A percentile compares a stretch with the other conserved stretches of the same genome.
Evolutionary conservation across 1,140 invertebrate species (phyloP).

Genomic region (Laodelphax striatellus): DNA sequence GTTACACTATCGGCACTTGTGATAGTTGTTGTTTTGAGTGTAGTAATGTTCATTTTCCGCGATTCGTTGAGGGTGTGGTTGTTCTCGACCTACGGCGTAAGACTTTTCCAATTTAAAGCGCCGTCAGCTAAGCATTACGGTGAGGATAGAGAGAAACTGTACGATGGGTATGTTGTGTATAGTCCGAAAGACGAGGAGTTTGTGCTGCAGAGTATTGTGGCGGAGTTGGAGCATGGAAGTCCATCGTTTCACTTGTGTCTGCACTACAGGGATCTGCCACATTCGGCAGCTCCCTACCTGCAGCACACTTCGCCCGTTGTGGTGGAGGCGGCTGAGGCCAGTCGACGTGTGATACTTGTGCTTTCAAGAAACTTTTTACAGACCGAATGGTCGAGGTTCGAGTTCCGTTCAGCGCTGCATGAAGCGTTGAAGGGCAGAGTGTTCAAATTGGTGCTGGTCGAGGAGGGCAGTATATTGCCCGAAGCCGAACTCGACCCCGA

Average conservation of each 20-base stretch:
- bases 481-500: constrained; percentile 79
- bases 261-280: constrained; percentile 68
- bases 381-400: constrained; percentile 74
- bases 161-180: constrained; percentile 88
- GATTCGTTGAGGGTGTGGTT: constrained; percentile 76
- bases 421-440: constrained; percentile 72
- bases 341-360: constrained; percentile 63
- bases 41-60: constrained; percentile 70
- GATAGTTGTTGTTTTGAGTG: constrained; percentile 54
- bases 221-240: constrained; percentile 67
- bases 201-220: constrained; percentile 68
- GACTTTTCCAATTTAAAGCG: constrained; percentile 48
- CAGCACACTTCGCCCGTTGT: constrained; percentile 59
- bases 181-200: constrained; percentile 87
- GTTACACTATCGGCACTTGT: constrained; percentile 57
- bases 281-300: constrained; percentile 46
- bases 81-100: constrained; percentile 73
- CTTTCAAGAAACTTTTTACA: constrained; percentile 74
- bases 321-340: constrained; percentile 75
- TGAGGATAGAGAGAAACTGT: constrained; percentile 72
- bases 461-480: constrained; percentile 61
- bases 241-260: constrained; percentile 70
- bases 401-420: constrained; percentile 72
- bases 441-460: constrained; percentile 75
- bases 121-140: constrained; percentile 36